phyloP scores from a whole-genome alignment of 1,140 invertebrate species.

The Xylocopa sonorina region DNA sequence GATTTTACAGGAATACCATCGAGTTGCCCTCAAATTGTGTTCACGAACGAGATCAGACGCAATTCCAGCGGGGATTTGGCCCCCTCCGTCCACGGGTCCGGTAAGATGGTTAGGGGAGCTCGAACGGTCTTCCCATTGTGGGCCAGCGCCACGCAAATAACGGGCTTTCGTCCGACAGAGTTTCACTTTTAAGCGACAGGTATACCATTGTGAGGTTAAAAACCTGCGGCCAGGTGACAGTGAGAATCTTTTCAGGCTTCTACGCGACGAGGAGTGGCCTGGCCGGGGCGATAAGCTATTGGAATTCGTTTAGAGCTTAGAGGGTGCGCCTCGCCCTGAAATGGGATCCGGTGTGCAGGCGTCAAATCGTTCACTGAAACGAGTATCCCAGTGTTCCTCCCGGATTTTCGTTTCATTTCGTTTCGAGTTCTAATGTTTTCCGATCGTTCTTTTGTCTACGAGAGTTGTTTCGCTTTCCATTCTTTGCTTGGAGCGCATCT shows the following conservation, averaged over 20 bases:
- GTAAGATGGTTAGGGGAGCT: slow-evolving; percentile 20
- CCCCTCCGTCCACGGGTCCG: background rate
- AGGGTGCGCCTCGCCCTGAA: background rate
- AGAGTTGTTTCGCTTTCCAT: too few relatives aligned
- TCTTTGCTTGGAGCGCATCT: too few relatives aligned
- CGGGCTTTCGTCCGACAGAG: slow-evolving; percentile 35
- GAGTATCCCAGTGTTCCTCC: background rate
- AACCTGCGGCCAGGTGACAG: slow-evolving; percentile 47
- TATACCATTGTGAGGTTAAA: slow-evolving; percentile 44
- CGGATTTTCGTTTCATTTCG: too few relatives aligned
- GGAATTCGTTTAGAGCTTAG: slow-evolving; percentile 16
- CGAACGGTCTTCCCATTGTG: slow-evolving; percentile 36
- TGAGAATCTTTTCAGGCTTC: slow-evolving; percentile 44
- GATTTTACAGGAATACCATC: background rate
- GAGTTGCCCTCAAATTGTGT: background rate
- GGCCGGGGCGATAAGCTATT: slow-evolving; percentile 4
- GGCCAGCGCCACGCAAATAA: slow-evolving; percentile 43
- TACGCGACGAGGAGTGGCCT: slow-evolving; percentile 7
- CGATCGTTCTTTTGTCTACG: too few relatives aligned
- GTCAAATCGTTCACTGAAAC: background rate
- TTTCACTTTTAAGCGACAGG: slow-evolving; percentile 62
- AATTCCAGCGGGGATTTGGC: slow-evolving; percentile 38
- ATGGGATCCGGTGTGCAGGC: too few relatives aligned
- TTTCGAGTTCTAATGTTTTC: too few relatives aligned
- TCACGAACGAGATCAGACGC: slow-evolving; percentile 18